Evolutionary conservation across 2,113 vertebrate species (phyloP), one percentile per base, ranked within the genome.

Genomic region (Eretmochelys imbricata): DNA sequence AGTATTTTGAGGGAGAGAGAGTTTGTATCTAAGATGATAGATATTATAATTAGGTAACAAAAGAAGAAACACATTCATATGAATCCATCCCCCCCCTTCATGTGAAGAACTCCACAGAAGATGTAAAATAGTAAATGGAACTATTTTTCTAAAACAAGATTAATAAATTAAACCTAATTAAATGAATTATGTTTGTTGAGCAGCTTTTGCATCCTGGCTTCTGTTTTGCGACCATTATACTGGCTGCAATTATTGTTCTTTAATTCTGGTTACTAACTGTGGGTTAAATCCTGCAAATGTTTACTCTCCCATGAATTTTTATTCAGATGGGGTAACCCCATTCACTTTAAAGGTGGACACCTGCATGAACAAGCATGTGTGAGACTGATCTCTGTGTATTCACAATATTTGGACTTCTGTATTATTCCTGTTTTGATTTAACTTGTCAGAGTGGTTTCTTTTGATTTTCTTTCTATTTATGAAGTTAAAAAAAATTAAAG

Each of bases 41-140:
- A 35, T 42, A 90, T 93, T 91, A 25, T 89, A 51, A 3, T 76
- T 24, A 54, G 85, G 91, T 84, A 94, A 85, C 82, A 76, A 94
- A 95, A 80, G 81, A 94, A 91, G 65, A 51, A 94, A 94, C 35
- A 80, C 50, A 89, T 31, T 91, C 93, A n/a, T 69, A 87, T 69
- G 82, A 72, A 88, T 93, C 89, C 31, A 29, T 90, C 88, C 87
- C 51, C 87, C 48, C 84, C 80, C 81, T 3, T 3, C 57, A 14
- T 31, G 69, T 59, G 16, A 81, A 85, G 85, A 46, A 35, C 46
- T 17, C 6, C 46, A 25, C 75, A 25, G 80, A 8, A 85, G 48
- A 85, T 42, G 46, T 14, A 35, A 25, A 81, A 51, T 38, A 25
- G 6, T 46, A 31, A 1, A 65, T 82, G 49, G 49, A 7, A 2